Conservation (phyloP, 2,113 vertebrate species). For the Mionectes macconnelli region DNA sequence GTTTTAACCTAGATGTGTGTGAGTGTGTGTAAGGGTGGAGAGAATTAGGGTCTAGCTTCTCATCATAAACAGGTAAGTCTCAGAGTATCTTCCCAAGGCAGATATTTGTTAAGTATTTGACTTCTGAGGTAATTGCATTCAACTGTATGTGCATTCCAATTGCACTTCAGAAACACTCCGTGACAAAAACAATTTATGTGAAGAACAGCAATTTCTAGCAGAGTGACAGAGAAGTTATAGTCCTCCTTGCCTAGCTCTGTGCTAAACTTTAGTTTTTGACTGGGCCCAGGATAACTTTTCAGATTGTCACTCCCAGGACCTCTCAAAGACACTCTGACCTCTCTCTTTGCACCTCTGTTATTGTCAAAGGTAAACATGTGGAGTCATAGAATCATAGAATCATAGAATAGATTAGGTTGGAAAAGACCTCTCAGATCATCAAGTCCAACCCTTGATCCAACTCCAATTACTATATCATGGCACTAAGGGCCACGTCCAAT, state of each 20-base stretch:
- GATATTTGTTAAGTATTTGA: not conserved
- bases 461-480: too few species aligned
- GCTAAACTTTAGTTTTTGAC: not conserved
- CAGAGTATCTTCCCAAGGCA: not conserved
- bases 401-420: too few species aligned
- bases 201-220: not conserved
- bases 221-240: not conserved
- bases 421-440: too few species aligned
- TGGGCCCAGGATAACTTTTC: not conserved
- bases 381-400: too few species aligned
- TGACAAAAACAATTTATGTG: slow-evolving; percentile 13
- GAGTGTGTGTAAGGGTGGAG: not conserved
- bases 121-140: slow-evolving; percentile 31
- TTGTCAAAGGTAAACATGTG: not conserved
- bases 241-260: not conserved
- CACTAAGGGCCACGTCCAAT: too few species aligned
- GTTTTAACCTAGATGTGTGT: not conserved
- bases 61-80: not conserved
- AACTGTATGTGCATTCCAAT: not conserved
- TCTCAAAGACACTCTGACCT: not conserved
- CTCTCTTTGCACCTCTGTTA: not conserved
- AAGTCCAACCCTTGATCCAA: too few species aligned
- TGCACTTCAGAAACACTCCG: not conserved
- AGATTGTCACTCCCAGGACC: not conserved
- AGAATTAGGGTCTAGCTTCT: not conserved